phyloP scores from a whole-genome alignment of 1,140 invertebrate species.

The Sitodiplosis mosellana region DNA sequence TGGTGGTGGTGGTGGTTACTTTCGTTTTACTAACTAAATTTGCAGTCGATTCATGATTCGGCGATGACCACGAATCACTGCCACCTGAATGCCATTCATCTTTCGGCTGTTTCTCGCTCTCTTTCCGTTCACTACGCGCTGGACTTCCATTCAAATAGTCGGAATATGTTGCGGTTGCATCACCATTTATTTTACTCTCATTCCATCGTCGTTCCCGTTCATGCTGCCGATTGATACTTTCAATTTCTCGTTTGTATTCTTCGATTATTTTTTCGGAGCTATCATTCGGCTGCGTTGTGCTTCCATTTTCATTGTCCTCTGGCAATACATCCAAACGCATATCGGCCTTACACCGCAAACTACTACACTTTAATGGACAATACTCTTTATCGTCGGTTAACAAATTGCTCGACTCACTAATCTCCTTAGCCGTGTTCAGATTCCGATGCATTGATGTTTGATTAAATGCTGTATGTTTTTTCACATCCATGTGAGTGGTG shows the following conservation, averaged over 20 bases:
- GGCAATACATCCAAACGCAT: not conserved
- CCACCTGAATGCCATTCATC: not conserved
- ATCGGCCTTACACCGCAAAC: not conserved
- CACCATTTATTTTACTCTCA: not conserved
- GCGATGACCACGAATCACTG: not conserved
- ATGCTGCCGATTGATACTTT: not conserved
- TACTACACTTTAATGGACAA: slow-evolving; percentile 10
- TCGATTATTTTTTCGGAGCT: slow-evolving; percentile 1
- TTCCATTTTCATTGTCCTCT: not conserved
- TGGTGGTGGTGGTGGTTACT: not conserved
- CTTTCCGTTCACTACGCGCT: not conserved
- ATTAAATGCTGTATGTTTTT: slow-evolving; percentile 20
- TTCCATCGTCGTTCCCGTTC: not conserved
- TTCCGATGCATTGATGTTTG: slow-evolving; percentile 18
- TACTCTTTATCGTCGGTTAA: slow-evolving; percentile 11
- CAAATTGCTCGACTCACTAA: slow-evolving; percentile 5
- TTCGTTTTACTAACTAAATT: not conserved
- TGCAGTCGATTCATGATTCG: not conserved
- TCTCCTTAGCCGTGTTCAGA: slow-evolving; percentile 11
- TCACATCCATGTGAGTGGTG: slow-evolving; percentile 22
- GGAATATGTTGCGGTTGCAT: not conserved
- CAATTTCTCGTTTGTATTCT: slow-evolving; percentile 4
- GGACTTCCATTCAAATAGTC: not conserved
- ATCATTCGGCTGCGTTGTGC: not conserved
- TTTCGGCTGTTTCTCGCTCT: not conserved